Base-by-base conservation (phyloP, 2,113 vertebrate species). In the Megaleporinus macrocephalus region DNA sequence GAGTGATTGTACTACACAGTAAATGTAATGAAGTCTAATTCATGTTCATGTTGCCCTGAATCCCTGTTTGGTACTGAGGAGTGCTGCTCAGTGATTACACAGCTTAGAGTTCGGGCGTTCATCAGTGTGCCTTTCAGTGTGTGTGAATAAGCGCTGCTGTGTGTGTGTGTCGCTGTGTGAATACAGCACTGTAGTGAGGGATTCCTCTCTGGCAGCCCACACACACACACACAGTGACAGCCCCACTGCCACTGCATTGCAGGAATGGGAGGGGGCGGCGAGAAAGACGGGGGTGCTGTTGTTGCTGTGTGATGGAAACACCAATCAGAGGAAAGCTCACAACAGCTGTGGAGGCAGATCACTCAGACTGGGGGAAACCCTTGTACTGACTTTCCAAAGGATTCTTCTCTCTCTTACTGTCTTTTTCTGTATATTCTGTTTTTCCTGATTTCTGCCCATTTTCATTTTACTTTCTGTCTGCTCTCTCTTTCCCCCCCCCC, bases 221-320 rank as follows among this genome's bases (percentile, higher is more conserved):
- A 84, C 62, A 68, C 63, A 81, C 61, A 72, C 63, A 72, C 78
- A 73, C 71, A 61, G 36, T 77, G 69, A 65, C 26, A 51, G 41
- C 76, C 72, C 62, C 26, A 78, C 73, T 77, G 82, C 80, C 82
- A 84, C 92, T 92, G 92, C 92, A 91, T 88, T 92, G 91, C 90
- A 91, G 91, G 76, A 81, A 76, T 62, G 86, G 33, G 65, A 72
- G 41, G 77, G 29, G 80, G 15, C 11, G 41, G 41, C 1, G 41
- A 9, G 41, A 10, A 44, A 27, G 53, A 68, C 22, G 77, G 29
- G 80, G 14, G 55, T 24, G 65, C 18, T 41, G 20, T 0, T 69
- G 73, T 69, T 82, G 49, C 26, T 87, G 84, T 83, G 83, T 85
- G 81, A 80, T 79, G 84, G 86, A 89, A 76, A 81, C 83, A 87